Percentiles rank a stretch among this genome's conserved stretches.
phyloP scores from a whole-genome alignment of 92 coral and sea anemone genomes.

The Paramuricea clavata region DNA sequence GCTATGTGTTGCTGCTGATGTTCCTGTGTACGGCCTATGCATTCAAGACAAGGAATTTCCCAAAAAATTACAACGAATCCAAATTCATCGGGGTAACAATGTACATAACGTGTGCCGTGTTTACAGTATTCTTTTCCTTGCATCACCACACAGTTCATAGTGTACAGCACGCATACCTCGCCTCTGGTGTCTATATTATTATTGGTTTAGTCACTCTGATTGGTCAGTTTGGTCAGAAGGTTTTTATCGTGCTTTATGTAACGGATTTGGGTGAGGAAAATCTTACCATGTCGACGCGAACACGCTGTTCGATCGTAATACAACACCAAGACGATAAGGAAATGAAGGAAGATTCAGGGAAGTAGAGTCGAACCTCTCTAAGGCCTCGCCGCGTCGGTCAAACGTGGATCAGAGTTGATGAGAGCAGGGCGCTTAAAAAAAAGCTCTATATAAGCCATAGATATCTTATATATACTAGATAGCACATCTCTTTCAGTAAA shows the following conservation, averaged over 20 bases:
- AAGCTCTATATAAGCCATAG: too few relatives aligned
- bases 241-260: conserved; percentile 46
- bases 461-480: too few relatives aligned
- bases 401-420: too few relatives aligned
- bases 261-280: conserved; percentile 31
- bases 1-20: conserved; percentile 30
- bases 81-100: conserved; percentile 29
- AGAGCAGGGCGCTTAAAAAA: too few relatives aligned
- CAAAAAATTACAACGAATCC: conserved; percentile 37
- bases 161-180: neutral
- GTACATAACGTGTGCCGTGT: conserved; percentile 19
- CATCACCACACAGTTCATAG: neutral
- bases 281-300: conserved; percentile 20
- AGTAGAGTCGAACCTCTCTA: too few relatives aligned
- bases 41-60: conserved; percentile 33
- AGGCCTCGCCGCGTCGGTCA: too few relatives aligned
- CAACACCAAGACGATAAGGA: neutral
- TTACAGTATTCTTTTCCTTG: conserved; percentile 23
- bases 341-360: neutral
- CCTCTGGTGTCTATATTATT: conserved; percentile 49
- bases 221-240: conserved; percentile 78
- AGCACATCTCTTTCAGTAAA: too few relatives aligned
- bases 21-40: conserved; percentile 32
- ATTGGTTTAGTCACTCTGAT: conserved; percentile 77
- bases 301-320: neutral